These are phyloP conservation scores for Junco hyemalis DNA, from an alignment of 2,113 vertebrate genomes.

Conservation along the genomic window DNA sequence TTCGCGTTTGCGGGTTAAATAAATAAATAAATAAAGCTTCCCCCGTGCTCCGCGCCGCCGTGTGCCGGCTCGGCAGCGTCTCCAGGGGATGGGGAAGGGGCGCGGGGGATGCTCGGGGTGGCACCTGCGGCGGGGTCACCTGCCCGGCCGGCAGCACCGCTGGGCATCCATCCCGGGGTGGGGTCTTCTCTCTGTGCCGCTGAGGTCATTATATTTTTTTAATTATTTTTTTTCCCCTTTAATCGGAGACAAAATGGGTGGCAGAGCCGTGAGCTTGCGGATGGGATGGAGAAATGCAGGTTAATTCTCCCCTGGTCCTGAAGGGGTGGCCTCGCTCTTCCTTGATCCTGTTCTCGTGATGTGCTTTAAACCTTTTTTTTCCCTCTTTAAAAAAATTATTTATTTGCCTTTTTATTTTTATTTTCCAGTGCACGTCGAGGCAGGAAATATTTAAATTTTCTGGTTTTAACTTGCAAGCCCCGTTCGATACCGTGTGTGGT, in stretches of 20 bases:
- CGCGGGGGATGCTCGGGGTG: neutral
- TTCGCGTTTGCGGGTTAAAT: neutral
- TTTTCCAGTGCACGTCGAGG: neutral
- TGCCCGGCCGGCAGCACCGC: neutral
- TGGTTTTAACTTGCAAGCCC: neutral
- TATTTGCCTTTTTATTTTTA: neutral
- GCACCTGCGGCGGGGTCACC: slow-evolving; percentile 27
- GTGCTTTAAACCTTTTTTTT: neutral
- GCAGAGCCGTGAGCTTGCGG: neutral
- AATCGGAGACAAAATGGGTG: slow-evolving; percentile 51
- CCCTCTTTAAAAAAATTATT: neutral
- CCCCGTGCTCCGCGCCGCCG: neutral
- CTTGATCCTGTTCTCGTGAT: slow-evolving; percentile 42
- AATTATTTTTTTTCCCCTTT: neutral
- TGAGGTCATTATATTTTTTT: too few species aligned
- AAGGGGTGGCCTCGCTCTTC: slow-evolving; percentile 29
- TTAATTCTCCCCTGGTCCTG: slow-evolving; percentile 29
- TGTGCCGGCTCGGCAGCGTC: neutral
- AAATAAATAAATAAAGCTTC: neutral
- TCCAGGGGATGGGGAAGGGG: neutral
- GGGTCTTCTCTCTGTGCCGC: too few species aligned
- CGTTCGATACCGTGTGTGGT: accelerated
- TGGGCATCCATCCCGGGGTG: neutral
- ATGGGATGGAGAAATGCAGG: slow-evolving; percentile 31
- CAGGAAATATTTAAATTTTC: neutral